Evolutionary conservation across 1,140 invertebrate genomes (phyloP), one percentile per base, ranked within the genome.

Genomic region (Manduca sexta): DNA sequence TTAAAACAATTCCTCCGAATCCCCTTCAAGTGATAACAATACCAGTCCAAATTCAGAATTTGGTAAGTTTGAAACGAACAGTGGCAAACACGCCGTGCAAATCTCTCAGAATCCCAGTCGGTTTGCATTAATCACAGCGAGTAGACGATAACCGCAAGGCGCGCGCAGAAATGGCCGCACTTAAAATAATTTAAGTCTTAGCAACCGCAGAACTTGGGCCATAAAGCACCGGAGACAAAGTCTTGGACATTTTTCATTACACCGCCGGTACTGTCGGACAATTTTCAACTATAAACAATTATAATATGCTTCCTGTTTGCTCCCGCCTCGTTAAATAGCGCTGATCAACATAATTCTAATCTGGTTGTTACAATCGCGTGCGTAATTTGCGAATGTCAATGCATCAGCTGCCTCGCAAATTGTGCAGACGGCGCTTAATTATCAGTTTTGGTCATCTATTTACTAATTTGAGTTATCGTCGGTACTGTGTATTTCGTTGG

Each of bases 241-340:
- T 72, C 69, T 33, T 56, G 45, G 59, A 74, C 70, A 75, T 78
- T 75, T 75, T 78, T 78, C 75, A 78, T 75, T 70, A 74, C 45
- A 58, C 48, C 49, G 45, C 45, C 45, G 49, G 60, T 63, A 70
- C 58, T 42, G 39, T 15, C 53, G 51, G 48, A 29, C 37, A 45
- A 50, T 52, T 66, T 62, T 57, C 44, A 46, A 48, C 43, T 49
- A 70, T 72, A 75, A 75, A 78, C 70, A 78, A 78, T 78, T 72
- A 75, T 73, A 74, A 60, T 54, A 49, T 55, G 53, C 62, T 58
- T 69, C 72, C 68, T 58, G 58, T 64, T 55, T 42, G 57, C 52
- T 66, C 60, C 66, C 65, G 66, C 54, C 45, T 33, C 26, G 12
- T 26, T 26, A 5, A 26, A 26, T 8, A 5, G 4, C 21, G 21